A percentile compares a stretch with the other conserved stretches of the same genome.
These are phyloP conservation scores for Hippotragus niger DNA, from an alignment of 2,113 vertebrate genomes.

Conservation along the genomic window DNA sequence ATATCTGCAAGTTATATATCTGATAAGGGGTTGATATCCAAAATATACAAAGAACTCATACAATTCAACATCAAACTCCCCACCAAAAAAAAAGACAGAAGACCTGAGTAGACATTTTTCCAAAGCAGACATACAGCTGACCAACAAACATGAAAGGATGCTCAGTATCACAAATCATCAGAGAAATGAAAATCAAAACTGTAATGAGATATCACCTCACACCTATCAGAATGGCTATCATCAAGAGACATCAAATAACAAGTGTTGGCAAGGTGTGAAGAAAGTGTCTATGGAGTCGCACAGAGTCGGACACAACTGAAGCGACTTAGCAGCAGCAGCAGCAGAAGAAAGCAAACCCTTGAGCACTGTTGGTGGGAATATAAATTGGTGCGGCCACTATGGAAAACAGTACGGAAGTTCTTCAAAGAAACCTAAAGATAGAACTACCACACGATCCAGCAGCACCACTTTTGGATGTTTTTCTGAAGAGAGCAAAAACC, in stretches of 20 bases:
- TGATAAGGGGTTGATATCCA: background rate
- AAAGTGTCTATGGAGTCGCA: too few species aligned
- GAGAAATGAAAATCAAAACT: background rate
- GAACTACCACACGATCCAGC: background rate
- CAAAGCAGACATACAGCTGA: background rate
- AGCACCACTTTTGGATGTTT: background rate
- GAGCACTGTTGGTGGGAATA: background rate
- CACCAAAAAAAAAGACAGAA: background rate
- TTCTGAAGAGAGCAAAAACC: background rate
- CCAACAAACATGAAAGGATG: background rate
- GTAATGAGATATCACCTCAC: background rate
- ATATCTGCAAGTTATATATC: background rate
- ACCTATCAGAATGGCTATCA: background rate
- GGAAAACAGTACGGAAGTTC: background rate
- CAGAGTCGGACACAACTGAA: too few species aligned
- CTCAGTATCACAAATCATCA: background rate
- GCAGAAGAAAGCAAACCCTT: background rate
- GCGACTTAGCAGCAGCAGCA: too few species aligned
- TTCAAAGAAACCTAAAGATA: background rate
- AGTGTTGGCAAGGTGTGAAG: background rate
- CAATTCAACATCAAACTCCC: background rate
- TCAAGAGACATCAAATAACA: background rate
- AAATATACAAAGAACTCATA: background rate
- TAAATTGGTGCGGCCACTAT: background rate
- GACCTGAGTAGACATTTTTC: background rate